Conservation (phyloP, 1,140 invertebrate genomes). For the Caenorhabditis briggsae region DNA sequence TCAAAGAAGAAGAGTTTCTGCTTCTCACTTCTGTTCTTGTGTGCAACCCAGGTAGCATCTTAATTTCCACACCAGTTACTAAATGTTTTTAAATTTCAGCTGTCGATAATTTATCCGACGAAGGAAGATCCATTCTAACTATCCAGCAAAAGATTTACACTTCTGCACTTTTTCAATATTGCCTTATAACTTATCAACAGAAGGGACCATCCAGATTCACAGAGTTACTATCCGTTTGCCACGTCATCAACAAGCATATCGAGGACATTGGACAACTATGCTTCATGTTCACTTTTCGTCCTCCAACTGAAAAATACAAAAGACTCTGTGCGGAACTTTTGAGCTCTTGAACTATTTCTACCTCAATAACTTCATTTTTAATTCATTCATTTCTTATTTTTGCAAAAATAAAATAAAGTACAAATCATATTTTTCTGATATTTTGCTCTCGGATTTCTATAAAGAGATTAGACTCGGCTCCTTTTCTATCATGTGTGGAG, state of each 20-base stretch:
- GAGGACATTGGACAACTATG: constrained; percentile 31
- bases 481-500: too few relatives aligned
- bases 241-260: constrained; percentile 12
- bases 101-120: background rate
- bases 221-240: constrained; percentile 10
- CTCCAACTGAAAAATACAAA: constrained; percentile 25
- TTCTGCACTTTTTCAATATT: constrained; percentile 16
- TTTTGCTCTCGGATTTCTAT: too few relatives aligned
- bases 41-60: background rate
- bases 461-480: too few relatives aligned
- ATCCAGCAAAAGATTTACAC: constrained; percentile 20
- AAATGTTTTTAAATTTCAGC: background rate
- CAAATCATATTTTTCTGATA: too few relatives aligned
- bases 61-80: background rate
- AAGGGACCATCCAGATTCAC: constrained; percentile 5
- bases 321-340: constrained; percentile 41
- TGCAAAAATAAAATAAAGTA: too few relatives aligned
- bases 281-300: constrained; percentile 19
- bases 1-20: constrained; percentile 44
- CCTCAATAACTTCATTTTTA: too few relatives aligned
- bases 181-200: background rate
- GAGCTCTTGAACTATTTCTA: background rate
- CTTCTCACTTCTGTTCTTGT: background rate
- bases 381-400: too few relatives aligned
- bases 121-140: background rate